Evolutionary conservation across 2,888 invertebrate genomes (phyloP), one percentile per base, ranked within the genome.

Genomic region (Papilio protenor): DNA sequence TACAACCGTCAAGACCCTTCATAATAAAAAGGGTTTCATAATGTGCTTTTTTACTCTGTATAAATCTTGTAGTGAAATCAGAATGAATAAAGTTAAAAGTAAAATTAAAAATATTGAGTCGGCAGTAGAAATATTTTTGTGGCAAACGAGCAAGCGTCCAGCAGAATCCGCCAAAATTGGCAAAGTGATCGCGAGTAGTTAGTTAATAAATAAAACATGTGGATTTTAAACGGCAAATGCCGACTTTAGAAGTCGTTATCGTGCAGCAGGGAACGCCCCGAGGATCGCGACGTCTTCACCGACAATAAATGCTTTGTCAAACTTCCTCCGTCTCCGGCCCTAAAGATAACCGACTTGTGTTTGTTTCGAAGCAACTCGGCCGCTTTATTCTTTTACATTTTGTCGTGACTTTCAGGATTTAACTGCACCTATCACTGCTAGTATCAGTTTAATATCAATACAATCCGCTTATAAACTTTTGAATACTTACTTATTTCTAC

Each of bases 301-400:
- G 88, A 92, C 91, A 92, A 92, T 91, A 92, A 93, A 91, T 89
- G 91, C 89, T 92, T 90, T 92, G 91, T 91, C 91, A 91, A 93
- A 92, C 88, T 93, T 89, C 76, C 66, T 78, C 78, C 47, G 66
- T 66, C 69, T 80, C 80, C 81, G 81, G 81, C 85, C 83, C 83
- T 84, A 80, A 86, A 90, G 91, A 91, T 92, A 92, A 90, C 89
- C 84, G 85, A 89, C 87, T 89, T 87, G 87, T 87, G 86, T 90
- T 91, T 91, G 90, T 90, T 90, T 86, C 85, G 81, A 81, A 80
- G 80, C 80, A 86, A 87, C 85, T 89, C 85, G 82, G 77, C 82
- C 82, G 82, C 80, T 87, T 84, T 83, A 81, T 83, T 83, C 81
- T 82, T 85, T 87, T 86, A 86, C 82, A 83, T 83, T 83, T 83